phyloP scores from a whole-genome alignment of 2,113 vertebrate species.

The Podilymbus podiceps region DNA sequence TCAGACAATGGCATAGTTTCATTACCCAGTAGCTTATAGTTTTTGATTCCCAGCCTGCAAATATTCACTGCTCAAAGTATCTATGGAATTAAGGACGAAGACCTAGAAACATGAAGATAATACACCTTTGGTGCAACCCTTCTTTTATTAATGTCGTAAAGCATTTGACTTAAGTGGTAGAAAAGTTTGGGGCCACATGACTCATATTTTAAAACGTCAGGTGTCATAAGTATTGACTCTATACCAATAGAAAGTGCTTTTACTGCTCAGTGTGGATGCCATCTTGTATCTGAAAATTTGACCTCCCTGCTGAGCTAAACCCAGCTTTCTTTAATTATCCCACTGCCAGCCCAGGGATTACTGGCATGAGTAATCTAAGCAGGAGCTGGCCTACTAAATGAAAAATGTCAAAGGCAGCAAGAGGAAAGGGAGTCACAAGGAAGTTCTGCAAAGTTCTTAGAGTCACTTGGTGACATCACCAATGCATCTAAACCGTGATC shows the following conservation, averaged over 20 bases:
- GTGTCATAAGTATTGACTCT: background rate
- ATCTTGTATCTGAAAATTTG: background rate
- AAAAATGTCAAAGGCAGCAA: background rate
- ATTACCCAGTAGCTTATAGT: background rate
- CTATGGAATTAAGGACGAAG: background rate
- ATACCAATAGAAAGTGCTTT: background rate
- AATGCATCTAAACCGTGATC: background rate
- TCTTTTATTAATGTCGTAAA: background rate
- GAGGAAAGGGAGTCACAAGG: background rate
- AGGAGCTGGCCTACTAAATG: background rate
- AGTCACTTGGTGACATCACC: background rate
- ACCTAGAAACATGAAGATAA: background rate
- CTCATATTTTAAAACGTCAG: background rate
- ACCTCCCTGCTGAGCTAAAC: background rate
- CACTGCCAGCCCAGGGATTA: background rate
- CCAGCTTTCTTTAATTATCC: slow-evolving; percentile 1
- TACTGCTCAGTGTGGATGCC: background rate
- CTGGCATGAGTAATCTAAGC: background rate
- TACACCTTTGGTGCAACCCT: background rate
- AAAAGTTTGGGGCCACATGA: background rate
- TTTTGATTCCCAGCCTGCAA: background rate
- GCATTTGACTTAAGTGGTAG: background rate
- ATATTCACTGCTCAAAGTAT: background rate
- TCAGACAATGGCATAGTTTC: background rate
- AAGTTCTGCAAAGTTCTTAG: background rate